phyloP scores from a whole-genome alignment of 2,113 vertebrate species.

The Tetrao urogallus region DNA sequence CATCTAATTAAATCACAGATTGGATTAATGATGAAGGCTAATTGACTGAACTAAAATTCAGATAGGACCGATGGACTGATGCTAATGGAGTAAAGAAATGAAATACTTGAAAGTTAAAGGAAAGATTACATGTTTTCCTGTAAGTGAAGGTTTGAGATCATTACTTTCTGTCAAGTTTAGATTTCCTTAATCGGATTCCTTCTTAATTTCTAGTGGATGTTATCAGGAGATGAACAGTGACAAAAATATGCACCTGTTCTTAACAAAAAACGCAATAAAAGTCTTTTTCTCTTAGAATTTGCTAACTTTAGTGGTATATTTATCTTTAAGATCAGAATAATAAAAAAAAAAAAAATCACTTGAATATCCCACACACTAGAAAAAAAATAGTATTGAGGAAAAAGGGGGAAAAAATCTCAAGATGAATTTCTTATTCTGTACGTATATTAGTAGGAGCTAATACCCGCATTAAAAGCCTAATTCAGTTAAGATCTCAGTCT shows the following conservation, averaged over 20 bases:
- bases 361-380: not conserved
- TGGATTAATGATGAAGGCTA: not conserved
- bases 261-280: not conserved
- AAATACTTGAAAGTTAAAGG: not conserved
- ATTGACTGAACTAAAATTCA: conserved; percentile 2
- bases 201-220: not conserved
- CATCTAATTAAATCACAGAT: not conserved
- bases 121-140: not conserved
- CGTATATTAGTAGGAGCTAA: not conserved
- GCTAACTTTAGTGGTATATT: not conserved
- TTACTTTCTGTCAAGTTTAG: not conserved
- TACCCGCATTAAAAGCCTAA: not conserved
- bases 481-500: not conserved
- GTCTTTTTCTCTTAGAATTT: not conserved
- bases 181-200: not conserved
- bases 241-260: not conserved
- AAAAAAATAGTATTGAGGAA: not conserved
- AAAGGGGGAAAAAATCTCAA: not conserved
- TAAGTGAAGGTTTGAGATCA: not conserved
- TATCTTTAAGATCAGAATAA: not conserved
- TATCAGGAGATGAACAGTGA: not conserved
- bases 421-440: not conserved
- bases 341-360: not conserved
- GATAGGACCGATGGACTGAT: not conserved
- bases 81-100: not conserved